Evolutionary conservation across 2,888 invertebrate genomes (phyloP).

Genomic region (Trichacis sp.): DNA sequence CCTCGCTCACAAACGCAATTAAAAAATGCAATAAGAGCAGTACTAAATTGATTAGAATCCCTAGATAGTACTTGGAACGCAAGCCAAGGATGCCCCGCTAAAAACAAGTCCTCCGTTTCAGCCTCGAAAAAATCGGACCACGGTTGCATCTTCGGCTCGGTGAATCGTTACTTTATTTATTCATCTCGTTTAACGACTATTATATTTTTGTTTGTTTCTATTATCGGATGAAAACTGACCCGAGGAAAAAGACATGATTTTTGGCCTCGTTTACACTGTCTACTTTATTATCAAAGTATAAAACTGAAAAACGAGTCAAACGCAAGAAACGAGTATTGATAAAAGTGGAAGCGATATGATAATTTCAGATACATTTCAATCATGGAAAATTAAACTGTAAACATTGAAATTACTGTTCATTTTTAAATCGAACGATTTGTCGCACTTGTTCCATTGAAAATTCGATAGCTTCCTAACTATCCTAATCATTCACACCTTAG

Average conservation of each 20-base stretch:
- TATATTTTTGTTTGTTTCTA: conserved; percentile 55
- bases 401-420: conserved; percentile 26
- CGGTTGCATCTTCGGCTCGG: conserved; percentile 52
- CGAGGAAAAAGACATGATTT: conserved; percentile 58
- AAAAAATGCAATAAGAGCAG: conserved; percentile 57
- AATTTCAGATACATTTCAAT: conserved; percentile 2
- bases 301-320: conserved; percentile 33
- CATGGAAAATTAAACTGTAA: conserved; percentile 8
- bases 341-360: conserved; percentile 19
- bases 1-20: conserved; percentile 45
- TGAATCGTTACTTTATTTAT: conserved; percentile 46
- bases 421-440: conserved; percentile 55
- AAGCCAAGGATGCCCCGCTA: conserved; percentile 47
- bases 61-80: conserved; percentile 59
- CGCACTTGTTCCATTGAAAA: conserved; percentile 45
- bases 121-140: conserved; percentile 3
- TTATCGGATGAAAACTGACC: conserved; percentile 59
- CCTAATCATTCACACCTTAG: conserved; percentile 56
- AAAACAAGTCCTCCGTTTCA: conserved; percentile 21
- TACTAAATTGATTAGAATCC: conserved; percentile 60
- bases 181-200: conserved; percentile 56
- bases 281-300: conserved; percentile 40
- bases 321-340: conserved; percentile 47
- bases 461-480: conserved; percentile 65
- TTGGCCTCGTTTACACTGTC: conserved; percentile 58